Evolutionary conservation across 2,888 invertebrate genomes (phyloP), one percentile per base, ranked within the genome.

Genomic region (Philereme transversata): DNA sequence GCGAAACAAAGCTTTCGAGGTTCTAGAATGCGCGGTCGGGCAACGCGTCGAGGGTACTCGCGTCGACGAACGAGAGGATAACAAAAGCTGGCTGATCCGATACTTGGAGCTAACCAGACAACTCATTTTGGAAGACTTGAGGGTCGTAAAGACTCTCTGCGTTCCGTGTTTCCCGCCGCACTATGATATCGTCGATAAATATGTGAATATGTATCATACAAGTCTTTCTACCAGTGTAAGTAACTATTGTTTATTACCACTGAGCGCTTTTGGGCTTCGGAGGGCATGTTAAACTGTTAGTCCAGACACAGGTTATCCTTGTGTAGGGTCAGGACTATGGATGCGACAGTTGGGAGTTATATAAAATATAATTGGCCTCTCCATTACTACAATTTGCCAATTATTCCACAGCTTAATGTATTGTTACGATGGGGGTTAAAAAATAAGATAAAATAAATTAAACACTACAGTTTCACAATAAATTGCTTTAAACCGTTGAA

Each of bases 101-200:
- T 98, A 99, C 84, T 90, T 99, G 57, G 99, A 99, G 88, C 91
- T 96, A 45, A 96, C 96, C 0, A 93, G 99, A 44, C 96, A 97
- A 77, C 93, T 98, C 6, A 97, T 99, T 73, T 86, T 98, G 5
- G 98, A 99, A 81, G 99, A 99, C 86, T 88, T 99, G 65, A 93
- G 97, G 66, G 98, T 99, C 0, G 97, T 98, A 0, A 98, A 98
- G 82, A 97, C 96, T 0, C 88, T 97, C 0, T 97, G 97, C 75
- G 95, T 97, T 5, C 98, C 98, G 0, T 99, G 99, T 82, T 99
- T 99, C 84, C 99, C 99, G 3, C 97, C 98, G 0, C 95, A 96
- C 68, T 99, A 99, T 73, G 95, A 98, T 76, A 99, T 99, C 69
- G 96, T 98, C 52, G 95, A 97, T 76, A 96, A 95, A 85, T 99